A percentile compares a stretch with the other conserved stretches of the same genome.
phyloP scores from a whole-genome alignment of 2,888 invertebrate genomes.

The Synanthedon formicaeformis region DNA sequence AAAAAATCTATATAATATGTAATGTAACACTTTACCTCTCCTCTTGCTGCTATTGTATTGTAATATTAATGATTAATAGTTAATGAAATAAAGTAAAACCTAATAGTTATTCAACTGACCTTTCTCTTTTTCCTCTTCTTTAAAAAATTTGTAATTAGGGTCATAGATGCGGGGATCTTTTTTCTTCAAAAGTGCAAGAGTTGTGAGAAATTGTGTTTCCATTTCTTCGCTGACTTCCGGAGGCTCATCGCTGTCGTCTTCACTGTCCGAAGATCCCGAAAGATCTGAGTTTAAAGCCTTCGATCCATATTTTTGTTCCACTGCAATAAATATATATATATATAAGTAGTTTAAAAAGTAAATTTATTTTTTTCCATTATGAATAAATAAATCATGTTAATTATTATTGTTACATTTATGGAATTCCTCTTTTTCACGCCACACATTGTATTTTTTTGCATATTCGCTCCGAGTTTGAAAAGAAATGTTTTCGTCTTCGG shows the following conservation, averaged over 20 bases:
- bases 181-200: slow-evolving; percentile 85
- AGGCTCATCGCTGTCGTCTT: slow-evolving; percentile 74
- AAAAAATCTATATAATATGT: too few species aligned
- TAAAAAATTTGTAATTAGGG: slow-evolving; percentile 78
- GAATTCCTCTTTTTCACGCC: slow-evolving; percentile 88
- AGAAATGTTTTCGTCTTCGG: slow-evolving; percentile 64
- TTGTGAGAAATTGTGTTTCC: slow-evolving; percentile 90
- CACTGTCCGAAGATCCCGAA: slow-evolving; percentile 65
- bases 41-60: too few species aligned
- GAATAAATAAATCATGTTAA: neutral
- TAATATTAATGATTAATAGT: too few species aligned
- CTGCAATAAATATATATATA: slow-evolving; percentile 42
- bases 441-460: slow-evolving; percentile 85
- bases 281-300: slow-evolving; percentile 54
- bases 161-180: slow-evolving; percentile 93
- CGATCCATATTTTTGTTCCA: slow-evolving; percentile 81
- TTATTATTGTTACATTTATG: slow-evolving; percentile 76
- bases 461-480: slow-evolving; percentile 82
- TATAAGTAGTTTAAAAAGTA: neutral
- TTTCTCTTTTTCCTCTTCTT: slow-evolving; percentile 48
- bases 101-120: slow-evolving; percentile 16
- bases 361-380: neutral
- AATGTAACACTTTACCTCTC: too few species aligned
- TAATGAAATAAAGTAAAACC: too few species aligned
- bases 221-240: slow-evolving; percentile 72